Evolutionary conservation across 2,888 invertebrate species (phyloP), one percentile per base, ranked within the genome.

Genomic region (Dicycla oo): DNA sequence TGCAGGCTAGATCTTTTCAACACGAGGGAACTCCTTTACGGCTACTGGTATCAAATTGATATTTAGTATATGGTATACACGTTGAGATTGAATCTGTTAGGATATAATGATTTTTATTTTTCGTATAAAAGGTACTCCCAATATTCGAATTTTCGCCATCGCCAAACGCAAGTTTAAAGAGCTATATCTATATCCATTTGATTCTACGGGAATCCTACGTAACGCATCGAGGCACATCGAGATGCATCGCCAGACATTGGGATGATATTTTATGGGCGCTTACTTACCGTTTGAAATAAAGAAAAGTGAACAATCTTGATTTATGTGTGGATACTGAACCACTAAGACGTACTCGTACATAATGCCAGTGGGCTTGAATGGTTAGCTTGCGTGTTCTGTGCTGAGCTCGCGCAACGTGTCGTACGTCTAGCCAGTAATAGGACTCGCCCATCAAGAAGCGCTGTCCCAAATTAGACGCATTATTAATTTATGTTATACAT

Each of bases 181-280:
- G 69, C 38, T 54, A 23, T 26, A 30, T 45, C 38, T 54, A 23
- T 26, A 30, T 45, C 10, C 26, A 26, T 69, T 69, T 68, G 20
- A n/a, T 68, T 45, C 8, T 40, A 18, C 20, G 75, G 30, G 40
- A 56, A 54, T 38, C 30, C 13, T 40, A 30, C 5, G 62, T 62
- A 75, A 67, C 69, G 73, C 77, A 60, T 67, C 77, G 47, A 10
- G 15, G 53, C 73, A 47, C 53, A 54, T 45, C 23, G 75, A 57
- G 30, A 47, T 40, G 77, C 69, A 47, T 67, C 77, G 77, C n/a
- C 60, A 49, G 38, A 18, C 47, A 67, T 53, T 26, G 40, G 45
- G 45, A 74, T 53, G 38, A 40, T 60, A 68, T 49, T 66, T 45
- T 76, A 74, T 67, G 47, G 30, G 13, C 10, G 23, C 53, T 47